Evolutionary conservation across 2,888 invertebrate species (phyloP).

Genomic region (Anoplius nigerrimus): DNA sequence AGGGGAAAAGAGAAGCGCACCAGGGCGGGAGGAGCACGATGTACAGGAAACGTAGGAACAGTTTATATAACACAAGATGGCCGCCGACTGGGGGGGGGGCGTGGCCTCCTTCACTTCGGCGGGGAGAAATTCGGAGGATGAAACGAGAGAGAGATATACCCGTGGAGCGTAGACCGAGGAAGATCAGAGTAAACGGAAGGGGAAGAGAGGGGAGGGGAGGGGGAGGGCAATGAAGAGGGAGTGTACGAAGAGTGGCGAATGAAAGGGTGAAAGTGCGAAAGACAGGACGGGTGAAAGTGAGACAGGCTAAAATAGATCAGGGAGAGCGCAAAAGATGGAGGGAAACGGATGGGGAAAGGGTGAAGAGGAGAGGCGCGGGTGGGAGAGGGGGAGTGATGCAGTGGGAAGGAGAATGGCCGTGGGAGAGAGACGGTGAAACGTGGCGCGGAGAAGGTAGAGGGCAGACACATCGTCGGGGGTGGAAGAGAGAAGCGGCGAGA

Average conservation of each 20-base stretch:
- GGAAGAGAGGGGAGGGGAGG: neutral
- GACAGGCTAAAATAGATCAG: neutral
- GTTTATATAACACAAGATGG: slow-evolving; percentile 66
- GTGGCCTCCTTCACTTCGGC: slow-evolving; percentile 28
- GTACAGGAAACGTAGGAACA: slow-evolving; percentile 42
- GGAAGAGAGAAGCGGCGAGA: slow-evolving; percentile 32
- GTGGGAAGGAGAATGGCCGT: slow-evolving; percentile 9
- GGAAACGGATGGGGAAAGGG: neutral
- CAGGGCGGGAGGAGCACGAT: neutral
- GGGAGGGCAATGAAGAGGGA: neutral
- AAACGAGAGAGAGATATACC: neutral
- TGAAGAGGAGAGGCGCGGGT: neutral
- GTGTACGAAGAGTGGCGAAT: neutral
- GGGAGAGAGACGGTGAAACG: slow-evolving; percentile 7
- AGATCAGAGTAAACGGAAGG: neutral
- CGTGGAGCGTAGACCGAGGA: neutral
- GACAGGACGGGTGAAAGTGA: neutral
- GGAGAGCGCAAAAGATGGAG: neutral
- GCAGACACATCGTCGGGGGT: neutral
- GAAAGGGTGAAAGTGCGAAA: neutral
- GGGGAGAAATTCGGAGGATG: neutral
- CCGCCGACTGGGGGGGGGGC: slow-evolving; percentile 46
- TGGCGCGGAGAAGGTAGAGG: neutral
- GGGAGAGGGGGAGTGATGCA: slow-evolving; percentile 27
- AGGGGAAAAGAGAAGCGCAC: slow-evolving; percentile 6